Conservation (phyloP, 2,797 vertebrate genomes). For the Oreortyx pictus region DNA sequence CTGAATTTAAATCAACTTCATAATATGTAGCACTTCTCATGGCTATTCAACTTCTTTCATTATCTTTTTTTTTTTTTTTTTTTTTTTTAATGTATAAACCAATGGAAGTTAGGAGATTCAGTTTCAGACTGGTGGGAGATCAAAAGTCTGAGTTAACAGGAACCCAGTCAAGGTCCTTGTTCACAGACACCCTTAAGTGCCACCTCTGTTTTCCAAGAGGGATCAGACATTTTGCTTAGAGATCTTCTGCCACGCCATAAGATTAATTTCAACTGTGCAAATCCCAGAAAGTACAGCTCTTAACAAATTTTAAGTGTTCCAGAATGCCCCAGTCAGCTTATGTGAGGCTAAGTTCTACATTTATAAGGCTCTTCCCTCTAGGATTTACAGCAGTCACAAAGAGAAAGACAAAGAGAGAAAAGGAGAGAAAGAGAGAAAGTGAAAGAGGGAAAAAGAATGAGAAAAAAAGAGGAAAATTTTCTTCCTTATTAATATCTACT, state of each 20-base stretch:
- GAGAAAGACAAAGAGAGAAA: not conserved
- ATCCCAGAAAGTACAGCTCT: not conserved
- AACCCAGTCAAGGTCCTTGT: not conserved
- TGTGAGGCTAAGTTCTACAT: not conserved
- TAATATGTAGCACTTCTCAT: not conserved
- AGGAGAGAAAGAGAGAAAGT: not conserved
- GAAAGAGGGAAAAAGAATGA: not conserved
- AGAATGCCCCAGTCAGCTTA: not conserved
- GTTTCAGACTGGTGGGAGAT: not conserved
- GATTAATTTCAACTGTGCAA: not conserved
- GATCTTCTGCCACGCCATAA: not conserved
- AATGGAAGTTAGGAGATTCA: not conserved
- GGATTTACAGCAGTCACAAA: not conserved
- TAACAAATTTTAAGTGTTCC: not conserved
- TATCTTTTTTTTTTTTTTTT: too few species aligned
- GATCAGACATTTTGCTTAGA: not conserved
- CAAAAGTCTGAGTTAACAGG: not conserved
- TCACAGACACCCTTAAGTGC: not conserved
- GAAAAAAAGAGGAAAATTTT: not conserved
- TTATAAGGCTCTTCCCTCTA: not conserved
- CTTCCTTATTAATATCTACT: not conserved
- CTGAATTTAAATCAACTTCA: not conserved
- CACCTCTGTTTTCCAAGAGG: not conserved
- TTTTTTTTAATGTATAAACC: not conserved
- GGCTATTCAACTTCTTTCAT: not conserved